A percentile compares a stretch with the other conserved stretches of the same genome.
Conservation (phyloP, 1,140 invertebrate species). For the Heliconius himera region DNA sequence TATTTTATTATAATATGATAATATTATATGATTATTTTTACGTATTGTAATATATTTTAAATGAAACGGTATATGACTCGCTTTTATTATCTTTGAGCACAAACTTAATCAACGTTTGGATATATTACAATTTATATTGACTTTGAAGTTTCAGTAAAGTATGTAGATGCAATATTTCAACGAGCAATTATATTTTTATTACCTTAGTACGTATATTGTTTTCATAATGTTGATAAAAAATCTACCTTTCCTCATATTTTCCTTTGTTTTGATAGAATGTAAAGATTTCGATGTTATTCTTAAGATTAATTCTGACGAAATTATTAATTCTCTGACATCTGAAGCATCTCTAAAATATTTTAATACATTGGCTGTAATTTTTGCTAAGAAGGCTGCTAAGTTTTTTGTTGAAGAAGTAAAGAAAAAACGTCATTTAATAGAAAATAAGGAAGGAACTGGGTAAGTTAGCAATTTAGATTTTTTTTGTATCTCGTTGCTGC, state of each 20-base stretch:
- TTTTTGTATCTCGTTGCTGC: not conserved
- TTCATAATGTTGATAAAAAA: slow-evolving; percentile 41
- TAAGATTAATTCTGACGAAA: slow-evolving; percentile 45
- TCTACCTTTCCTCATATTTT: slow-evolving; percentile 33
- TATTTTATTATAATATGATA: too few relatives aligned
- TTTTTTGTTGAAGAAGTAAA: slow-evolving; percentile 47
- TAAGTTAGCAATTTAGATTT: slow-evolving; percentile 6
- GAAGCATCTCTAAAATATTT: slow-evolving; percentile 47
- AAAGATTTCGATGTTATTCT: slow-evolving; percentile 33
- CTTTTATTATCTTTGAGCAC: not conserved
- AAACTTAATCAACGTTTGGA: not conserved
- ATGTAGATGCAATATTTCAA: slow-evolving; percentile 8
- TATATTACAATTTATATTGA: slow-evolving; percentile 7
- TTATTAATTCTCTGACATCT: slow-evolving; percentile 45
- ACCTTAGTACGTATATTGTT: not conserved
- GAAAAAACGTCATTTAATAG: slow-evolving; percentile 34
- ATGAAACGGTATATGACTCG: not conserved
- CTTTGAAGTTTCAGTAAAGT: slow-evolving; percentile 8
- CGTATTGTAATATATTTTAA: not conserved
- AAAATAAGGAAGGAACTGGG: not conserved
- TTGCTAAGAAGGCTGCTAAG: slow-evolving; percentile 48
- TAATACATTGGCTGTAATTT: slow-evolving; percentile 45
- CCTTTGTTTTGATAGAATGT: not conserved
- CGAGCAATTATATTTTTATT: slow-evolving; percentile 18
- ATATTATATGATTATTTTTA: not conserved